Evolutionary conservation across 2,888 invertebrate genomes (phyloP), one percentile per base, ranked within the genome.

Genomic region (Paralinhomoeus sp.): DNA sequence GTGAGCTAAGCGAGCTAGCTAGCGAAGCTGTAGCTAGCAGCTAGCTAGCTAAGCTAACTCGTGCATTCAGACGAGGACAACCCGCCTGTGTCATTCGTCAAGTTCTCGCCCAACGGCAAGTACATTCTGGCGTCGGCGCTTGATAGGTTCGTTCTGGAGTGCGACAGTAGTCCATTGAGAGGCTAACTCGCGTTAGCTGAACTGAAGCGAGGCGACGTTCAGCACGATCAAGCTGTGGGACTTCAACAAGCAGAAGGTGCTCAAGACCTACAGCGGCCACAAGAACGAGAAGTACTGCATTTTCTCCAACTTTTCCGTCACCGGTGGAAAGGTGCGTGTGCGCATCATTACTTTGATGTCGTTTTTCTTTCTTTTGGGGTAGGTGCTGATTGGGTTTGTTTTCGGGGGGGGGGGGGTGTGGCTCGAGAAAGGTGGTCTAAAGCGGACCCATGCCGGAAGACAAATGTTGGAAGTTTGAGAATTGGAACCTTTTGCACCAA

Each of bases 271-370:
- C 62, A 80, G 80, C 0, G 93, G 93, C 3, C 97, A 99, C 65
- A 82, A 82, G 66, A 99, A 97, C 66, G 91, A 93, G 66, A 97
- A 97, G 64, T 99, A 89, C 67, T 97, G 97, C 64, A 87, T 99
- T 64, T 97, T 97, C 65, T 93, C 97, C 40, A 99, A 99, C 67
- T 97, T 97, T 66, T 97, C 93, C 33, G 93, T 99, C 9, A 99
- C 97, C 18, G 97, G 97, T 46, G 97, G 97, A 62, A 97, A 99
- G 75, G 84, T 82, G 63, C 58, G 37, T 7, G 18, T 36, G 7
- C n/a, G 7, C 18, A 13, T 36, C n/a, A 36, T n/a, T 36, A 17
- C 18, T n/a, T 12, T 7, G n/a, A 5, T 18, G 18, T 37, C 22
- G 9, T 37, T 37, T 37, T 22, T 37, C 17, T 37, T 18, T 18